Percentiles rank a stretch among this genome's conserved stretches.
Evolutionary conservation across 2,113 vertebrate genomes (phyloP).

Genomic region (Lepus americanus): DNA sequence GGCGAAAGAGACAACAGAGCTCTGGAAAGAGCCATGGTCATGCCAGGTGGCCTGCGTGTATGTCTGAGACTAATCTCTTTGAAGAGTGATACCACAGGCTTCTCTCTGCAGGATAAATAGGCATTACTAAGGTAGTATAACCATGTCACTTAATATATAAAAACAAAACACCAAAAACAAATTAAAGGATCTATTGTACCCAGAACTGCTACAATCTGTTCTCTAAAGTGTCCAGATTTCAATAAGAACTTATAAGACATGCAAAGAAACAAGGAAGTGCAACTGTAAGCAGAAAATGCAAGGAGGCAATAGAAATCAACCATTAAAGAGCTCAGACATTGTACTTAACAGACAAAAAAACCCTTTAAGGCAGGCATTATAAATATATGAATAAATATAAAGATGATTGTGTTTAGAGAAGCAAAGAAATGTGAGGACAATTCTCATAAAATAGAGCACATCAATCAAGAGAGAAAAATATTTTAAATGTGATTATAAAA

Average conservation of each 20-base stretch:
- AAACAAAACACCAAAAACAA: background rate
- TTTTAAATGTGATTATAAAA: background rate
- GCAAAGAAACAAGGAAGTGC: background rate
- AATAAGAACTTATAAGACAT: background rate
- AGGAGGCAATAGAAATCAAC: background rate
- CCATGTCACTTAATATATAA: background rate
- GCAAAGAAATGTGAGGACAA: background rate
- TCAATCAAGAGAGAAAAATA: background rate
- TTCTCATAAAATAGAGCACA: background rate
- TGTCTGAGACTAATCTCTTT: background rate
- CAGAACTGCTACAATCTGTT: background rate
- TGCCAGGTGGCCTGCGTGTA: background rate
- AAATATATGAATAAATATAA: background rate
- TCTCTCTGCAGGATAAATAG: background rate
- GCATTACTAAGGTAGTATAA: background rate
- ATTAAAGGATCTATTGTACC: background rate
- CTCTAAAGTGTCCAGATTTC: background rate
- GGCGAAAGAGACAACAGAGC: background rate
- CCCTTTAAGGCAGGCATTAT: background rate
- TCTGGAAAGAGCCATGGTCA: background rate
- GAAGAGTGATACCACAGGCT: background rate
- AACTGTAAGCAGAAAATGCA: background rate
- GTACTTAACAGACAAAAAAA: background rate
- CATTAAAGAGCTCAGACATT: background rate
- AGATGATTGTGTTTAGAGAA: background rate